Evolutionary conservation across 2,113 vertebrate species (phyloP).

Genomic region (Pituophis catenifer): DNA sequence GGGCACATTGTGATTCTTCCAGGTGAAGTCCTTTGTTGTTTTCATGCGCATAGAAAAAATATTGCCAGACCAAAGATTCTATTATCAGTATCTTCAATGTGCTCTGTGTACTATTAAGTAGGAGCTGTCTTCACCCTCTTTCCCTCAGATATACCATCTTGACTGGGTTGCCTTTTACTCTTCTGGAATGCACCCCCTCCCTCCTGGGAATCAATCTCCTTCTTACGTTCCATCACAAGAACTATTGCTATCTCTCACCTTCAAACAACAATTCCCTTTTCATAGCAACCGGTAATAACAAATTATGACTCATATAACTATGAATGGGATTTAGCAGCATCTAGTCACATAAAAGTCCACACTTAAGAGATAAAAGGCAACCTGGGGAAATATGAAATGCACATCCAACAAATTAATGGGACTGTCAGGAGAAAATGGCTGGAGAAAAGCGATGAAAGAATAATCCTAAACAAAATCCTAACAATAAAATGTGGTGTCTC

Average conservation of each 20-base stretch:
- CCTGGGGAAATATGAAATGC: slow-evolving; percentile 10
- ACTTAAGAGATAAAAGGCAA: slow-evolving; percentile 27
- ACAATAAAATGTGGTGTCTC: background rate
- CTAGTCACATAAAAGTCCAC: slow-evolving; percentile 4
- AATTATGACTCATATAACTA: slow-evolving; percentile 33
- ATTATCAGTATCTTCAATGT: background rate
- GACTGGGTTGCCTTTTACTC: background rate
- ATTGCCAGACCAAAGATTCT: background rate
- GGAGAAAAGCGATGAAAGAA: background rate
- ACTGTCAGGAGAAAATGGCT: slow-evolving; percentile 11
- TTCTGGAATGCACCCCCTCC: background rate
- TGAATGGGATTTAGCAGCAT: slow-evolving; percentile 18
- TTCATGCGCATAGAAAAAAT: background rate
- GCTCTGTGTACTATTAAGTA: background rate
- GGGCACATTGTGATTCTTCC: too few species aligned
- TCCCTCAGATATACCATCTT: background rate
- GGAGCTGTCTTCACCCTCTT: background rate
- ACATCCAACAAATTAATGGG: slow-evolving; percentile 34
- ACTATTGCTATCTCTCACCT: background rate
- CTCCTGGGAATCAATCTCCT: background rate
- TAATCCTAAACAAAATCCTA: background rate
- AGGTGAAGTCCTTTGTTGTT: too few species aligned
- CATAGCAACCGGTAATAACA: slow-evolving; percentile 25
- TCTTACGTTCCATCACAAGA: background rate
- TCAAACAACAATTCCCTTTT: slow-evolving; percentile 16